Evolutionary conservation across 2,888 invertebrate species (phyloP), one percentile per base, ranked within the genome.

Genomic region (Merodon equestris): DNA sequence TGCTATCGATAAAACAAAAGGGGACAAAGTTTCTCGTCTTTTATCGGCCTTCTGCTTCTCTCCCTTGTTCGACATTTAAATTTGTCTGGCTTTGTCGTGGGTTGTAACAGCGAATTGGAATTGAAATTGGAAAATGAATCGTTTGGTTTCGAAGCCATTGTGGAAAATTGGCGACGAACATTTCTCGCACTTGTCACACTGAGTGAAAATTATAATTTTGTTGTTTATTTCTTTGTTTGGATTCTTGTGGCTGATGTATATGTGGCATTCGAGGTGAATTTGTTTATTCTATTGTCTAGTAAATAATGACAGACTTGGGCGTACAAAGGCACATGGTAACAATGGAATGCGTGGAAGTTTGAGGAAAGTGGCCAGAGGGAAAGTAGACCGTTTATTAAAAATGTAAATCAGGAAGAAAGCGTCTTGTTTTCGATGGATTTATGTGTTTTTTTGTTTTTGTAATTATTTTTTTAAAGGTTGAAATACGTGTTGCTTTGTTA

Each of bases 141-240:
- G 13, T 38, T 47, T 38, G 47, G 36, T 14, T 40, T 34, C 47
- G 18, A 42, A 61, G 38, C 40, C 45, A 56, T 44, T 67, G 54
- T 73, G 54, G 51, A 70, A 54, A 70, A 58, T 60, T 66, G 71
- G n/a, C 44, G 66, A 66, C 56, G 66, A 40, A 61, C 66, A 66
- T 56, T 76, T 48, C 56, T 60, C 34, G 76, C 71, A 66, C 54
- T 66, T 71, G 71, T 71, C 66, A 34, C 56, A 42, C 5, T 1
- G 40, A 71, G 15, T 17, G 45, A 60, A 66, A 76, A 63, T 66
- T 66, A 66, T 71, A 60, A 71, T 66, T 61, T 66, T 50, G 19
- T 66, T 64, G 15, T 64, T 53, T 5, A 9, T 60, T 53, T 44
- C 38, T 40, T 47, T 51, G 50, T 34, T 57, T 57, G 19, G 40